phyloP scores from a whole-genome alignment of 2,888 invertebrate species.

The Abrostola triplasia region DNA sequence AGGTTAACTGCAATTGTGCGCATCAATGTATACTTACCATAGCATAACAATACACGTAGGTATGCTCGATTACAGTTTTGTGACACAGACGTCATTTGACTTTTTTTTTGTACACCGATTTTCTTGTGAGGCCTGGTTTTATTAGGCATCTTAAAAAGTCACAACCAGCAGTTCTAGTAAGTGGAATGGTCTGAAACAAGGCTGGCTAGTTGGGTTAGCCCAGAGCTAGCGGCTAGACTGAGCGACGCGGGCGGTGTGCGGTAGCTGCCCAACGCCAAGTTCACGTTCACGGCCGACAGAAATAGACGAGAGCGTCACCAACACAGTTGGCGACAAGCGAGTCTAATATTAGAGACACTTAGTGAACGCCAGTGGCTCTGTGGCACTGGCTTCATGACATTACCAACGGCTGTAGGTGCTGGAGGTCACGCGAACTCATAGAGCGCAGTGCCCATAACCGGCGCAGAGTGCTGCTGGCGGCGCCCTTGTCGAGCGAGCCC shows the following conservation, averaged over 20 bases:
- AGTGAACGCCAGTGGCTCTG: constrained; percentile 2
- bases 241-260: constrained; percentile 23
- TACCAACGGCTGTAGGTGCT: constrained; percentile 9
- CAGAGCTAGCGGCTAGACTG: constrained; percentile 2
- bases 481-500: not conserved
- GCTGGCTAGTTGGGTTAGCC: not conserved
- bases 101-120: too few relatives aligned
- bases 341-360: constrained; percentile 40
- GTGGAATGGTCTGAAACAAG: not conserved
- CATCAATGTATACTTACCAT: not conserved
- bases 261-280: constrained; percentile 61
- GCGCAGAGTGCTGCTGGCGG: not conserved
- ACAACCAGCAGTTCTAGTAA: too few relatives aligned
- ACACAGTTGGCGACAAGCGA: constrained; percentile 24
- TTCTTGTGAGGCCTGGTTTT: too few relatives aligned
- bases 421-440: constrained; percentile 26
- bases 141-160: too few relatives aligned
- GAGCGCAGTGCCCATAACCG: constrained; percentile 8
- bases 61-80: too few relatives aligned
- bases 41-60: too few relatives aligned
- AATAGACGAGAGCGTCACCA: constrained; percentile 53
- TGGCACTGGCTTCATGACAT: constrained; percentile 3
- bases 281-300: constrained; percentile 63
- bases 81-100: too few relatives aligned
- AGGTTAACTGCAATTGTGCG: constrained; percentile 8